Conservation (phyloP, 2,797 vertebrate genomes). For the Chromobotia macracanthus region DNA sequence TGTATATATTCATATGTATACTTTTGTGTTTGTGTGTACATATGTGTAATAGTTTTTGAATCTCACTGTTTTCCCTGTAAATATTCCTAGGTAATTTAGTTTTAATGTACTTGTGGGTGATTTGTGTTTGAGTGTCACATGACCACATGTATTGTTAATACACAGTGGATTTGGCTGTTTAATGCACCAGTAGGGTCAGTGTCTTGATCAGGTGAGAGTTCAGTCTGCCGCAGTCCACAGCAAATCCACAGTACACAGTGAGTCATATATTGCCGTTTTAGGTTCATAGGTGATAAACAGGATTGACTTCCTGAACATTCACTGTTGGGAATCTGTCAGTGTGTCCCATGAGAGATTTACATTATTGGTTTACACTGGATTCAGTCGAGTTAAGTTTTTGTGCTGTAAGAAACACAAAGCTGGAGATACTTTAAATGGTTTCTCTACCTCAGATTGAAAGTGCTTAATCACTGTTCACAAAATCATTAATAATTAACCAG, state of each 20-base stretch:
- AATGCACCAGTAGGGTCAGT: conserved; percentile 15
- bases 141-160: neutral
- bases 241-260: neutral
- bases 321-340: neutral
- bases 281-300: neutral
- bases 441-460: neutral
- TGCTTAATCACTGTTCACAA: neutral
- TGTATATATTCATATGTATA: neutral
- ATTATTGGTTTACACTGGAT: neutral
- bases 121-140: neutral
- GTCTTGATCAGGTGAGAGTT: neutral
- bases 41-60: too few relatives aligned
- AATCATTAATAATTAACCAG: conserved; percentile 33
- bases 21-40: too few relatives aligned
- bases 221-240: conserved; percentile 8
- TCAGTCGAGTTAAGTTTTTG: neutral
- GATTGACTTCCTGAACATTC: neutral
- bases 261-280: neutral
- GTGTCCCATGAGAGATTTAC: neutral
- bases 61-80: neutral
- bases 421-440: neutral
- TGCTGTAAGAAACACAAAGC: neutral
- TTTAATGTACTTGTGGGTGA: neutral
- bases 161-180: conserved; percentile 25
- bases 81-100: neutral